phyloP scores from a whole-genome alignment of 1,140 invertebrate species.

The Physella acuta region DNA sequence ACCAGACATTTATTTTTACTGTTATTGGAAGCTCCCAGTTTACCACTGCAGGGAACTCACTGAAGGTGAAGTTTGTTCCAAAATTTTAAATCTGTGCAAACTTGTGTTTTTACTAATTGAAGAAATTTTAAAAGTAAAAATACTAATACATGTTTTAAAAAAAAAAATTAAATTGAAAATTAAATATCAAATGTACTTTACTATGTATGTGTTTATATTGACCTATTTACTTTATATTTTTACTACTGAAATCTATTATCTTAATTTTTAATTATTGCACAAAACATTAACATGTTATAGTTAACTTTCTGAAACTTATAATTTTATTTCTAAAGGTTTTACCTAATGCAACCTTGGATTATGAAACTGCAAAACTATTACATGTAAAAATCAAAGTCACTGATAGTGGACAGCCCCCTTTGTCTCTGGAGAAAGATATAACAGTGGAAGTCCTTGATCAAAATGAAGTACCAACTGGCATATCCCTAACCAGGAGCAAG shows the following conservation, averaged over 20 bases:
- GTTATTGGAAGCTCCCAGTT: conserved; percentile 30
- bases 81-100: conserved; percentile 16
- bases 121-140: no score
- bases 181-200: no score
- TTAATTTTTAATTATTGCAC: no score
- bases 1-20: conserved; percentile 29
- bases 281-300: no score
- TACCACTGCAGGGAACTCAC: conserved; percentile 26
- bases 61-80: conserved; percentile 27
- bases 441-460: conserved; percentile 33
- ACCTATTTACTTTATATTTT: no score
- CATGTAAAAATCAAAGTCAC: conserved; percentile 16
- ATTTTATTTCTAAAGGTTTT: no score
- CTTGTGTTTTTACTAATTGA: no score
- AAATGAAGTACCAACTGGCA: conserved; percentile 35
- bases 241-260: no score
- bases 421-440: conserved; percentile 23
- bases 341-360: conserved; percentile 36
- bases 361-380: conserved; percentile 21
- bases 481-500: conserved; percentile 31
- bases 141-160: no score
- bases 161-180: no score
- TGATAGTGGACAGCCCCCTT: conserved; percentile 15
- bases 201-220: no score
- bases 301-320: no score